Conservation (phyloP, 2,113 vertebrate genomes). For the Ceyx melanurus region DNA sequence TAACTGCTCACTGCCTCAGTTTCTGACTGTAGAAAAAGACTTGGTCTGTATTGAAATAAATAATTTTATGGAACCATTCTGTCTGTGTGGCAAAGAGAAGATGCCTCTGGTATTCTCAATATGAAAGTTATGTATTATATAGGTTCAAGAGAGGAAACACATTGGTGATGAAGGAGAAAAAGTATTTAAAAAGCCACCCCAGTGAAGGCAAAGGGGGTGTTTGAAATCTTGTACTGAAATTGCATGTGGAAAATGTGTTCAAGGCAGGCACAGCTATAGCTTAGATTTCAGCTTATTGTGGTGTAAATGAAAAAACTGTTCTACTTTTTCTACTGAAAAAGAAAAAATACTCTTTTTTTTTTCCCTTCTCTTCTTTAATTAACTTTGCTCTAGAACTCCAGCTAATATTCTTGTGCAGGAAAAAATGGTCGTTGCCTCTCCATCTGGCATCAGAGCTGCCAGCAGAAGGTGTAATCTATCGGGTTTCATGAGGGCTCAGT, state of each 20-base stretch:
- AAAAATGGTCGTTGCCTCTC: conserved; percentile 50
- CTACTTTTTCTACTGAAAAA: not conserved
- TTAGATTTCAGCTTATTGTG: conserved; percentile 13
- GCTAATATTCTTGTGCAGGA: conserved; percentile 47
- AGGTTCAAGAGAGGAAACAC: conserved; percentile 61
- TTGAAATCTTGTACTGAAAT: conserved; percentile 55
- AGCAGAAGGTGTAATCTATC: conserved; percentile 69
- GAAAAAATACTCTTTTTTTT: not conserved
- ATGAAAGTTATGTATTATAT: conserved; percentile 59
- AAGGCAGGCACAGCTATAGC: conserved; percentile 7
- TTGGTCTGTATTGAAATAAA: not conserved
- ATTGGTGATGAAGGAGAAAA: conserved; percentile 34
- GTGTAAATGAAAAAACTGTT: conserved; percentile 33
- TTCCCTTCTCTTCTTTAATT: conserved; percentile 8
- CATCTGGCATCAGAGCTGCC: conserved; percentile 67
- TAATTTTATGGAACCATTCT: not conserved
- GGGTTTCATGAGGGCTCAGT: conserved; percentile 46
- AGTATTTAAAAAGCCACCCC: conserved; percentile 49
- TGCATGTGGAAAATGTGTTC: not conserved
- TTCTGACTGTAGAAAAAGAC: not conserved
- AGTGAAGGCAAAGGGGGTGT: conserved; percentile 7
- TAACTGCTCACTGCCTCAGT: not conserved
- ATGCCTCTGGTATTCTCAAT: conserved; percentile 56
- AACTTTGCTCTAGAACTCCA: not conserved
- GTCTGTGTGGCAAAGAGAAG: not conserved